Conservation (phyloP, 2,888 invertebrate genomes). For the Mesochorus sp. region DNA sequence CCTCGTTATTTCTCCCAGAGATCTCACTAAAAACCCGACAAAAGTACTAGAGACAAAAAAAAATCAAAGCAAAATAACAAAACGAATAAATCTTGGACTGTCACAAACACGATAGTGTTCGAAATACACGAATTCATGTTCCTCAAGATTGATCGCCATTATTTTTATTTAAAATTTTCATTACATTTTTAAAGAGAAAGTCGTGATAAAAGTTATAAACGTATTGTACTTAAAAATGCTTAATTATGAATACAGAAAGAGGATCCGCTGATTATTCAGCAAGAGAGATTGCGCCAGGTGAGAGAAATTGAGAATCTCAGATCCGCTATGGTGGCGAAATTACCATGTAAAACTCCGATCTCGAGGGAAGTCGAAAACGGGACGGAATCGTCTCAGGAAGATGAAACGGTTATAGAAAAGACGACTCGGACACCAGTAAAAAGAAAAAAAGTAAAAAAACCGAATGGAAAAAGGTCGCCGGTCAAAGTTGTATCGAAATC, state of each 20-base stretch:
- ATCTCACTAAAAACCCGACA: too few relatives aligned
- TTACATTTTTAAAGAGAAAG: too few relatives aligned
- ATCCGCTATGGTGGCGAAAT: conserved; percentile 79
- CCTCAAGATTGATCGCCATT: too few relatives aligned
- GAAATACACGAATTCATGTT: too few relatives aligned
- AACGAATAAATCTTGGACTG: too few relatives aligned
- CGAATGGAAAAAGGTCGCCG: conserved; percentile 65
- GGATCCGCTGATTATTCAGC: conserved; percentile 64
- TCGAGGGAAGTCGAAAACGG: conserved; percentile 36
- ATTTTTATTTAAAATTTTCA: too few relatives aligned
- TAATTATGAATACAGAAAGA: conserved; percentile 65
- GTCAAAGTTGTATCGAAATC: conserved; percentile 63
- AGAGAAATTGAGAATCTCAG: conserved; percentile 83
- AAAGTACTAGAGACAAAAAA: too few relatives aligned
- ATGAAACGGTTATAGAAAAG: conserved; percentile 32
- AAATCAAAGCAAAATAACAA: too few relatives aligned
- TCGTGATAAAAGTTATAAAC: too few relatives aligned
- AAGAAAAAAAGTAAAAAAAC: conserved; percentile 59
- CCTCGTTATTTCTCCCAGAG: too few relatives aligned
- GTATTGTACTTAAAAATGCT: neutral
- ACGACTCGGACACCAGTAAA: conserved; percentile 6
- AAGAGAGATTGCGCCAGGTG: conserved; percentile 74
- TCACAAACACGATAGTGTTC: too few relatives aligned
- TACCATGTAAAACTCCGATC: conserved; percentile 62
- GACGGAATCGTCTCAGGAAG: conserved; percentile 45